Conservation (phyloP, 1,140 invertebrate species). For the Hormaphis cornu region DNA sequence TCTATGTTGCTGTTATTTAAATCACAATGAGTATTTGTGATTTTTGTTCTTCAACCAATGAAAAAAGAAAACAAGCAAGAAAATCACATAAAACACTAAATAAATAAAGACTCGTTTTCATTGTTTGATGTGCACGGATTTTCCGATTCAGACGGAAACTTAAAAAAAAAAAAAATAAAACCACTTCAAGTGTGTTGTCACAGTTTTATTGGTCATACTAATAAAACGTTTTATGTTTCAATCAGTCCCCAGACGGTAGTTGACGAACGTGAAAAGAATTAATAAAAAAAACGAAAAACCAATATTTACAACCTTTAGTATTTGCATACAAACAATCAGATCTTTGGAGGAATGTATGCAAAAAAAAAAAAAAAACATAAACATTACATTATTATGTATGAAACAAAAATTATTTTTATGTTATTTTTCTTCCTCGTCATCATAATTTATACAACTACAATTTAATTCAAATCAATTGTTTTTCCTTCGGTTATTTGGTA, state of each 20-base stretch:
- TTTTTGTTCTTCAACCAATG: no score
- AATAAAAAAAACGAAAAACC: not conserved
- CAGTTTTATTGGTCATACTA: not conserved
- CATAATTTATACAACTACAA: not conserved
- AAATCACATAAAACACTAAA: no score
- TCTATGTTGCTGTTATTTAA: no score
- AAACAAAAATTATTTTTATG: no score
- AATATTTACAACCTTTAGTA: not conserved
- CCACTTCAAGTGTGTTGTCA: not conserved
- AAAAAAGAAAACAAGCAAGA: no score
- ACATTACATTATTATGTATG: no score
- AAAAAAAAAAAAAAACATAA: not conserved
- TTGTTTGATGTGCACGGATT: no score
- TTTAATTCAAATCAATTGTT: not conserved
- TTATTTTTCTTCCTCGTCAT: no score
- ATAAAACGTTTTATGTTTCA: slow-evolving; percentile 13
- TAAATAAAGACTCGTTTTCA: no score
- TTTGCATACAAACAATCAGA: no score
- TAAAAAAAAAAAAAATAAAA: not conserved
- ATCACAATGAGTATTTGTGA: no score
- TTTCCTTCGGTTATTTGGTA: not conserved
- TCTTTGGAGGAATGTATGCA: not conserved
- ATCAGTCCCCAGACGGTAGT: not conserved
- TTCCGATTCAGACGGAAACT: not conserved
- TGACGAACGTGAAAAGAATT: slow-evolving; percentile 4